Conservation (phyloP, 2,797 vertebrate genomes). For the Nyctalus aviator region DNA sequence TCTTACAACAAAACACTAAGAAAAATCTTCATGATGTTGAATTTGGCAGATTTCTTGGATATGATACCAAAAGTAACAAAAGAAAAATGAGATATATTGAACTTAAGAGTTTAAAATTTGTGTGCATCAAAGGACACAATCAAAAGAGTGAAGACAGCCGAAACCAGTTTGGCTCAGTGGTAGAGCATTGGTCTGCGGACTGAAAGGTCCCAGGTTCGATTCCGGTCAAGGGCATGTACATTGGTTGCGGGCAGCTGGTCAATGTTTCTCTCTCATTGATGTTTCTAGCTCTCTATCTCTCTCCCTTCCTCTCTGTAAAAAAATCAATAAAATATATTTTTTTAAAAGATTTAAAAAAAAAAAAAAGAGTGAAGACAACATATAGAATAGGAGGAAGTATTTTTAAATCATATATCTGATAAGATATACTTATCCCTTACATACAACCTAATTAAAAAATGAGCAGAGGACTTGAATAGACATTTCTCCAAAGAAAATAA, state of each 20-base stretch:
- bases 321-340: too few relatives aligned
- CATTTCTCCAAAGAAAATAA: slow-evolving; percentile 1
- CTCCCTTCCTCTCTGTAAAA: too few relatives aligned
- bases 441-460: neutral
- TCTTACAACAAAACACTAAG: neutral
- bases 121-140: neutral
- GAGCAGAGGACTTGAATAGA: neutral
- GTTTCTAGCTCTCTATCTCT: too few relatives aligned
- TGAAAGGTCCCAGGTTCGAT: too few relatives aligned
- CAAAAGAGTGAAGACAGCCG: neutral
- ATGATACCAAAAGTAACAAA: neutral
- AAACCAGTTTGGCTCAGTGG: too few relatives aligned
- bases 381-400: neutral
- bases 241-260: too few relatives aligned
- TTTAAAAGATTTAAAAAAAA: too few relatives aligned
- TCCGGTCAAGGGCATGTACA: too few relatives aligned
- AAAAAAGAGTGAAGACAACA: neutral
- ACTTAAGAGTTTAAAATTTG: neutral
- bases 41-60: neutral
- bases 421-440: neutral
- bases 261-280: too few relatives aligned
- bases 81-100: neutral
- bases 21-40: slow-evolving; percentile 10
- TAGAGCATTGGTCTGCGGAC: too few relatives aligned
- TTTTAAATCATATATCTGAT: neutral